These are phyloP conservation scores for Zaprionus obscuricornis DNA, from an alignment of 2,888 invertebrate species.

Conservation along the genomic window DNA sequence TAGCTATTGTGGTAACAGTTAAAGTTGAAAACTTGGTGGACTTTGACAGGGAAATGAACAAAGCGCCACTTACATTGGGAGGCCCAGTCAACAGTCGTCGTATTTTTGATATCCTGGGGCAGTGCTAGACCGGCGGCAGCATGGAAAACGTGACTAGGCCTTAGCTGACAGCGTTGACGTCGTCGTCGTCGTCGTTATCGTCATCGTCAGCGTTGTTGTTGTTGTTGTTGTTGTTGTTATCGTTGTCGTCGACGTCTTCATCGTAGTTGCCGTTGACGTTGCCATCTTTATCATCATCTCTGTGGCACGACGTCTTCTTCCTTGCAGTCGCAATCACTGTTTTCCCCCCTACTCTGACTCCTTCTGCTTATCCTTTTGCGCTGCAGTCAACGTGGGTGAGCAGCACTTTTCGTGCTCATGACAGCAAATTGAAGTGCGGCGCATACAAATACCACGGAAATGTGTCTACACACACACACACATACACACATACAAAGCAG, in stretches of 20 bases:
- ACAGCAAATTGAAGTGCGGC: slow-evolving; percentile 55
- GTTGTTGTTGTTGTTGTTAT: slow-evolving; percentile 7
- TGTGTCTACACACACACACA: slow-evolving; percentile 10
- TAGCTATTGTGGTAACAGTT: not conserved
- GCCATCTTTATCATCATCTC: not conserved
- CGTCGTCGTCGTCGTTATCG: slow-evolving; percentile 5
- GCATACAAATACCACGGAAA: slow-evolving; percentile 28
- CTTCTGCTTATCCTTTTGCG: no score
- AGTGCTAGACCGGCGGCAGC: not conserved
- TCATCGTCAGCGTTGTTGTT: not conserved
- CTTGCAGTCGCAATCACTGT: slow-evolving; percentile 1
- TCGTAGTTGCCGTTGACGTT: not conserved
- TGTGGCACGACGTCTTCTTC: no score
- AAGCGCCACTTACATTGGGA: slow-evolving; percentile 13
- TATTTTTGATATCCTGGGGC: slow-evolving; percentile 7
- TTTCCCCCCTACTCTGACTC: no score
- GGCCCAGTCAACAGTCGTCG: not conserved
- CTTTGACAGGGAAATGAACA: slow-evolving; percentile 40
- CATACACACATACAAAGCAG: slow-evolving; percentile 27
- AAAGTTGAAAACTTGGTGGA: slow-evolving; percentile 12
- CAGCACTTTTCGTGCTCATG: slow-evolving; percentile 48
- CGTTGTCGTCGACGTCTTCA: slow-evolving; percentile 6
- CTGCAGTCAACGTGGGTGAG: slow-evolving; percentile 40
- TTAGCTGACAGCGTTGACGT: slow-evolving; percentile 42
- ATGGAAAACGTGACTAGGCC: slow-evolving; percentile 62